These are phyloP conservation scores for Acanthochromis polyacanthus DNA, from an alignment of 2,113 vertebrate species.

Conservation along the genomic window DNA sequence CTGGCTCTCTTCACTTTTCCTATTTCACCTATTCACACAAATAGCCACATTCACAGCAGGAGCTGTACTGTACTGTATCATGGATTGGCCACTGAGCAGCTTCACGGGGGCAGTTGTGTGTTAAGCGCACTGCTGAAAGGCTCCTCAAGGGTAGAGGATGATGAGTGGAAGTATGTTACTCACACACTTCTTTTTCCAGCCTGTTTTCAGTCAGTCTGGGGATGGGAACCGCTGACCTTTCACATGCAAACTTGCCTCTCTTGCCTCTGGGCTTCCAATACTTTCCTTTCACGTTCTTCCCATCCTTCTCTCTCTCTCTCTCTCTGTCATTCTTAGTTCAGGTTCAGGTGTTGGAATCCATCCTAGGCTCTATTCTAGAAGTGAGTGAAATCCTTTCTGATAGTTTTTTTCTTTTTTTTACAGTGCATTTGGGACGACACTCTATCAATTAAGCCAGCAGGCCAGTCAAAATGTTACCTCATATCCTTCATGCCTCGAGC, in stretches of 20 bases:
- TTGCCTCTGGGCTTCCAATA: slow-evolving; percentile 48
- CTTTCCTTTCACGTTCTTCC: neutral
- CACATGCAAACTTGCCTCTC: slow-evolving; percentile 40
- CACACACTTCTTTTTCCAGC: slow-evolving; percentile 33
- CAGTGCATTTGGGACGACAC: slow-evolving; percentile 42
- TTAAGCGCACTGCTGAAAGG: slow-evolving; percentile 67
- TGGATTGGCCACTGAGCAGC: slow-evolving; percentile 31
- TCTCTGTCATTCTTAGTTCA: slow-evolving; percentile 31
- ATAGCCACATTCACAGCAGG: slow-evolving; percentile 31
- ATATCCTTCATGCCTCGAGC: slow-evolving; percentile 78
- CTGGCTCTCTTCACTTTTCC: neutral
- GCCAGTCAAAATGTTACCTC: slow-evolving; percentile 67
- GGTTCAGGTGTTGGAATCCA: slow-evolving; percentile 30
- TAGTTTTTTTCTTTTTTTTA: slow-evolving; percentile 17
- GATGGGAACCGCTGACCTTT: slow-evolving; percentile 43
- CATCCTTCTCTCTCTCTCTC: neutral
- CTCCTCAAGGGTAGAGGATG: slow-evolving; percentile 65
- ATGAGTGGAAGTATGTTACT: slow-evolving; percentile 53
- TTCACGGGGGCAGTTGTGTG: slow-evolving; percentile 39
- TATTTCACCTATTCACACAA: slow-evolving; percentile 13
- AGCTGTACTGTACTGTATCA: neutral
- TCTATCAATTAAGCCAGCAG: slow-evolving; percentile 73
- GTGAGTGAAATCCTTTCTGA: slow-evolving; percentile 57
- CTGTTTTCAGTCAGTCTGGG: slow-evolving; percentile 43
- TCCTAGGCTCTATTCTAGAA: slow-evolving; percentile 17